Base-by-base conservation (phyloP, 2,113 vertebrate species). In the Felis chaus region DNA sequence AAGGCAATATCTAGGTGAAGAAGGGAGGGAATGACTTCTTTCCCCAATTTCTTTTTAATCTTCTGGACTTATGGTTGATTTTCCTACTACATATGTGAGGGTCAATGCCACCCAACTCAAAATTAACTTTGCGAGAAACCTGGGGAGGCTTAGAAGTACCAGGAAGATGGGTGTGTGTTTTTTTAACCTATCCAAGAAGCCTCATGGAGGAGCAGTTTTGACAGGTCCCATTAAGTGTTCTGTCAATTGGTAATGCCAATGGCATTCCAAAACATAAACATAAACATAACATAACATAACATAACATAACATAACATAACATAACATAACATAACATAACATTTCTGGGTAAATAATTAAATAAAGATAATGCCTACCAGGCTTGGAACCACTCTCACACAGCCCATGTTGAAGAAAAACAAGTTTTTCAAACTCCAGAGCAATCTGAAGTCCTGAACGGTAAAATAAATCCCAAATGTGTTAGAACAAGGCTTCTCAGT, bases 291-390 rank as follows among this genome's bases (percentile, higher is more conserved):
- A 19, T 61, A 61, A 23, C 57, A 61, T 61, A 61, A 23, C 21
- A 61, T 23, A 61, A 23, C 57, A 61, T 23, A 23, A 61, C 57
- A 61, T 61, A 61, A 61, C 57, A 61, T 61, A 61, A 23, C 57
- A 61, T 55, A 55, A 55, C 16, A 55, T 55, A 16, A 55, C 53
- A 55, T 55, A 16, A 55, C 53, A 55, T 61, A 23, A 61, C 57
- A 61, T 61, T 93, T 82, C 23, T 39, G 61, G 81, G 14, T 94
- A 95, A 97, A 93, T 91, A 87, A 84, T 89, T 41, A 90, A 96
- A 95, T 78, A 90, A 80, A 94, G 48, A 71, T 55, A 55, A 82
- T 61, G 50, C 19, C 76, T 69, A 41, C 29, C 6, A 50, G 63
- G 48, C 11, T 92, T 92, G 33, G 68, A 84, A 23, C 15, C 33